These are phyloP conservation scores for Mastomys natalensis DNA, from an alignment of 2,113 vertebrate genomes.

Conservation along the genomic window DNA sequence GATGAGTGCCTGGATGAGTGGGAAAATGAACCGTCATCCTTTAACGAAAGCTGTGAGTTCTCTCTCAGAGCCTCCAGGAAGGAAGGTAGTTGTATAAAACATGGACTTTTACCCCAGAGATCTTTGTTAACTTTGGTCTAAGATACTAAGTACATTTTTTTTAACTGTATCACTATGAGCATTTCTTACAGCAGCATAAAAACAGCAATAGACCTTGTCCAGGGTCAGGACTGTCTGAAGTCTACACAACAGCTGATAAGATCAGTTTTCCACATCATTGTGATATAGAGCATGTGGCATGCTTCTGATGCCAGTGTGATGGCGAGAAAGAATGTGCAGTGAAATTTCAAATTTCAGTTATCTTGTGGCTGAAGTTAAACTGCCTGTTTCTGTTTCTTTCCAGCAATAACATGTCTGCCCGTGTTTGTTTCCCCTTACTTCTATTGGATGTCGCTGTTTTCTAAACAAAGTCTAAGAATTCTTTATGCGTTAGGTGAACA, in stretches of 20 bases:
- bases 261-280: neutral
- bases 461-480: neutral
- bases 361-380: neutral
- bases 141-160: neutral
- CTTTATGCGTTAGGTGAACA: neutral
- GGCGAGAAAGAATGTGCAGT: neutral
- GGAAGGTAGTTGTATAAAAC: neutral
- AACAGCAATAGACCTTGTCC: neutral
- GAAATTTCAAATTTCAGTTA: constrained; percentile 20
- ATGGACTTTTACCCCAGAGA: neutral
- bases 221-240: neutral
- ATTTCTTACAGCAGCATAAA: neutral
- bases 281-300: neutral
- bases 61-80: neutral
- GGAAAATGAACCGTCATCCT: neutral
- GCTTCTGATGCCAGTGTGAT: neutral
- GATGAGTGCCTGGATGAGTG: neutral
- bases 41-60: neutral
- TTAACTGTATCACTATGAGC: neutral
- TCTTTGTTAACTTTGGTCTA: neutral
- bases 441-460: neutral
- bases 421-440: constrained; percentile 13
- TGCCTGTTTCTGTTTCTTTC: neutral
- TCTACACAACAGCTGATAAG: neutral
- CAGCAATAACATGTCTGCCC: neutral